Evolutionary conservation across 1,140 invertebrate species (phyloP), one percentile per base, ranked within the genome.

Genomic region (Cyclargus thomasi): DNA sequence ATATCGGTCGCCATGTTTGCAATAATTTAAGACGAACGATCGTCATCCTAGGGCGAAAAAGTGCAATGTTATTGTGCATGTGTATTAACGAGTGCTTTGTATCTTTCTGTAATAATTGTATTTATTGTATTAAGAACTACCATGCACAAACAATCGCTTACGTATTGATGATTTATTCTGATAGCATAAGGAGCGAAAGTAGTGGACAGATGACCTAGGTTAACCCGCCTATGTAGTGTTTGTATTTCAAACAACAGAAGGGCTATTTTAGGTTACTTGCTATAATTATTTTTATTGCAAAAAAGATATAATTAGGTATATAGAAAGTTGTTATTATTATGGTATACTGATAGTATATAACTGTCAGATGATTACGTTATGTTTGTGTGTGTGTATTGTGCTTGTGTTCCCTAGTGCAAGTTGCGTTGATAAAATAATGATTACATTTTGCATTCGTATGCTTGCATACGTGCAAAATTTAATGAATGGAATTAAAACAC

Each of bases 1-100:
- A 84, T 86, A 88, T 86, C 90, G 88, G 88, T 89, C 90, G 90
- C 90, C 90, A 91, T 91, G 87, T 91, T 91, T 91, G 90, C 86
- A 87, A 88, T 82, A 88, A 87, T 90, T 78, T 85, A 84, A 81
- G 80, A 83, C 85, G 78, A 86, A 79, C 74, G 77, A 85, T 89
- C 55, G 80, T 81, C 80, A 85, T 80, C 82, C 82, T 81, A 85
- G 84, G 79, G 78, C 82, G 80, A 85, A 75, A 47, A 47, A 47
- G 39, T 47, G 39, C 39, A 47, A 47, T 47, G 39, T 47, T 47
- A 8, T 47, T 47, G 14, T 16, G 39, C 39, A 73, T 78, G 69
- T 55, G 68, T 81, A 80, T 86, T 90, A 84, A 85, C 23, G 80
- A 74, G 81, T 69, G 64, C 67, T 67, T 47, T 16, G 1, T 47